Evolutionary conservation across 1,140 invertebrate genomes (phyloP), one percentile per base, ranked within the genome.

Genomic region (Pristionchus pacificus): DNA sequence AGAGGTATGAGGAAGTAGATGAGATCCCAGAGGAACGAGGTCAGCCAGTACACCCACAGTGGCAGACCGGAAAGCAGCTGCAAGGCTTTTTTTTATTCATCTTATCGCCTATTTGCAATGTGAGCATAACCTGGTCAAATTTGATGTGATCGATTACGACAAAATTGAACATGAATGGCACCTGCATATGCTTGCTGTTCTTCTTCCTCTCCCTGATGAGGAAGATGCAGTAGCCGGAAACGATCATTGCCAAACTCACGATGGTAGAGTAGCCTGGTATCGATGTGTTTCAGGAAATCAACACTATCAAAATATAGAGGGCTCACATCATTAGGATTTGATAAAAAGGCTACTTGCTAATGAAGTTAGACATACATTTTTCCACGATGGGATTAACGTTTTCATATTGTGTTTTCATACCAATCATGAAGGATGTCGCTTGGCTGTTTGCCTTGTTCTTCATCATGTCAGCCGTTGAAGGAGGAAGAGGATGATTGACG

Each of bases 11-110:
- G 29, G 32, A 57, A 77, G 33, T 27, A 77, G 75, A 88, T 85
- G 79, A 88, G 83, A 63, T 75, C 74, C 74, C 74, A 75, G 60
- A 74, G 31, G 27, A 75, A 75, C 19, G 74, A 65, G 1, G 70
- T 73, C 2, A 60, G 25, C 74, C 74, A 75, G 63, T 77, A 75
- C 74, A 75, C 74, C 71, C 71, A 75, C 13, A 66, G 71, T 27
- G 65, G 49, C 6, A 75, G 38, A 55, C 74, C 74, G n/a, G 71
- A 73, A 6, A 75, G 57, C 60, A 76, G 31, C 72, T 69, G 19
- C 29, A 68, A 68, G 28, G 38, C n/a, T n/a, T n/a, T n/a, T n/a
- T n/a, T n/a, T n/a, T n/a, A n/a, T n/a, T n/a, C n/a, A n/a, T n/a
- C n/a, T n/a, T n/a, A n/a, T n/a, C n/a, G n/a, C n/a, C n/a, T n/a